Percentiles rank a stretch among this genome's conserved stretches.
These are phyloP conservation scores for Drosophila varians DNA, from an alignment of 1,140 invertebrate genomes.

Conservation along the genomic window DNA sequence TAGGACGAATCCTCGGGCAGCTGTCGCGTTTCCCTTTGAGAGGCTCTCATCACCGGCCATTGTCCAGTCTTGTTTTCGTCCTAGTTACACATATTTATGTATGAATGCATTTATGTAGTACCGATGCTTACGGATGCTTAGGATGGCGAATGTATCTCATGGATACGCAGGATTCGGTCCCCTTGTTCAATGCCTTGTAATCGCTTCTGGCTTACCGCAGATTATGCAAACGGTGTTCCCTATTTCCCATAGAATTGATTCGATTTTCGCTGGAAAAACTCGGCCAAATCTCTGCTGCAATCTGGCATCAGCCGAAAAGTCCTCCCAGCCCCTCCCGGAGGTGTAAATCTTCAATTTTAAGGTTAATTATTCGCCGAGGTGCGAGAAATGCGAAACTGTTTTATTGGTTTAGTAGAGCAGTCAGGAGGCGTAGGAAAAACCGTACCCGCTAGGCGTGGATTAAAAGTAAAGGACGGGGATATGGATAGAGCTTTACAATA, in stretches of 20 bases:
- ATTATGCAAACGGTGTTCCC: conserved; percentile 62
- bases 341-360: conserved; percentile 69
- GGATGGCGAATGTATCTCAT: conserved; percentile 42
- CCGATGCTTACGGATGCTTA: conserved; percentile 2
- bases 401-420: conserved; percentile 72
- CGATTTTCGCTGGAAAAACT: conserved; percentile 41
- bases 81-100: conserved; percentile 51
- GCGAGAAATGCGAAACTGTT: conserved; percentile 49
- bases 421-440: conserved; percentile 23
- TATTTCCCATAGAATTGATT: conserved; percentile 41
- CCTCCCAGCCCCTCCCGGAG: conserved; percentile 12
- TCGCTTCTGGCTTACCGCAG: conserved; percentile 65
- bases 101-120: conserved; percentile 3
- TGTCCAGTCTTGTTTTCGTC: conserved; percentile 45
- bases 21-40: conserved; percentile 65
- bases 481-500: too few relatives aligned
- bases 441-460: conserved; percentile 1
- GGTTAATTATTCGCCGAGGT: conserved; percentile 57
- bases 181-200: conserved; percentile 65
- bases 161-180: conserved; percentile 24
- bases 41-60: conserved; percentile 44
- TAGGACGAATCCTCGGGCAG: conserved; percentile 44
- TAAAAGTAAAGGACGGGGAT: neutral
- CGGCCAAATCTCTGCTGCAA: conserved; percentile 33
- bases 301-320: conserved; percentile 31